phyloP scores from a whole-genome alignment of 2,113 vertebrate genomes.

The Ceyx margarethae region DNA sequence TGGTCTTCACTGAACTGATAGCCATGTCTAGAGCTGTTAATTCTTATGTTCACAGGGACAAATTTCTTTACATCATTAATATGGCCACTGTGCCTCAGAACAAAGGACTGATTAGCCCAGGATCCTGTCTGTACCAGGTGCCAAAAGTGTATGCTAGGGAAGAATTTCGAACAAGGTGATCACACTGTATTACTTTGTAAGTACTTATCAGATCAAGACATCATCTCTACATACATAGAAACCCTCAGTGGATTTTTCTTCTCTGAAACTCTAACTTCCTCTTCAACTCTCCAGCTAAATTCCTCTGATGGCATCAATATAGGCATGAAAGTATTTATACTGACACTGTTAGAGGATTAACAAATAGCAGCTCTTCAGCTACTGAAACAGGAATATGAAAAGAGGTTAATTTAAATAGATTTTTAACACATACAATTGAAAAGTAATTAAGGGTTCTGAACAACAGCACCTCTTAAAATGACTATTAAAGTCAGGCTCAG shows the following conservation, averaged over 20 bases:
- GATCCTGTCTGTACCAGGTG: neutral
- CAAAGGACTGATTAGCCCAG: neutral
- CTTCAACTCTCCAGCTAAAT: neutral
- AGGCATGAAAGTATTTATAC: neutral
- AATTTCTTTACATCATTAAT: neutral
- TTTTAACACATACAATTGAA: neutral
- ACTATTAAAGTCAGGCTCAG: neutral
- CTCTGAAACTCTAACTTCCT: neutral
- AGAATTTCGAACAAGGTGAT: neutral
- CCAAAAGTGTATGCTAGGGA: neutral
- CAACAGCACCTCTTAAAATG: conserved; percentile 24
- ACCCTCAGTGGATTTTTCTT: neutral
- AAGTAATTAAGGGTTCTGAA: conserved; percentile 1
- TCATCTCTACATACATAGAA: neutral
- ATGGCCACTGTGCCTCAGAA: neutral
- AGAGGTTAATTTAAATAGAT: conserved; percentile 42
- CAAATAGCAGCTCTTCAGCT: conserved; percentile 42
- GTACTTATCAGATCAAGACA: neutral
- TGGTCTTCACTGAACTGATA: neutral
- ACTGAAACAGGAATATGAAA: neutral
- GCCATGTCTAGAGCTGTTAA: neutral
- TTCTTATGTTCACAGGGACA: neutral
- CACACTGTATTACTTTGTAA: neutral
- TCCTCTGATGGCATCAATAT: neutral
- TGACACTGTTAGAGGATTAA: neutral